Base-by-base conservation (phyloP, 2,113 vertebrate genomes). In the Callospermophilus lateralis region DNA sequence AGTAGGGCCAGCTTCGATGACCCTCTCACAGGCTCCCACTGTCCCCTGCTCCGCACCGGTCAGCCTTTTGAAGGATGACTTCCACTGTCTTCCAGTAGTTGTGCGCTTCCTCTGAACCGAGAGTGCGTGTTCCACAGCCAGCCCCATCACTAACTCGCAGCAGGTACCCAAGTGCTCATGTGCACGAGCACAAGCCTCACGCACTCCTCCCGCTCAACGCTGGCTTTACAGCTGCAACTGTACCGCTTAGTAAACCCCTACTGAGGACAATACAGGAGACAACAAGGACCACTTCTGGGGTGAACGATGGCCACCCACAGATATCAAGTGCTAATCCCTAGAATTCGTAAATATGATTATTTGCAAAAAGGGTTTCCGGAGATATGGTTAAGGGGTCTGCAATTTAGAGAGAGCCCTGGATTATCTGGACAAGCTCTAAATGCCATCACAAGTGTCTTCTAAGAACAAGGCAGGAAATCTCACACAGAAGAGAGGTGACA, bases 11-110 rank as follows among this genome's bases (percentile, higher is more conserved):
- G 61, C 6, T 30, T 10, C 28, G 11, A 73, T 34, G 19, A 1
- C 34, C n/a, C 9, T 34, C 3, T 34, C 4, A 45, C 9, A 2
- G 32, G 58, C 37, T 73, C 78, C 37, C 45, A 6, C 0, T 7
- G 15, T 2, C 13, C 11, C 17, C 53, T 34, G 51, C 0, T 3
- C 26, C 11, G 1, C 0, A 15, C 4, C n/a, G 1, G 72, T 34
- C 39, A 45, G 51, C 65, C 68, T 70, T 72, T 45, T 45, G 45
- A 45, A 45, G 45, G 45, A 45, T 45, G 45, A 45, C 22, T 7
- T 24, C 42, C 24, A 45, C 80, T 11, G 16, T 26, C 30, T n/a
- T 37, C 28, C 32, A 58, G 8, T 1, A 5, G 3, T 42, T 13
- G 20, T 26, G 30, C 11, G 39, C 83, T 42, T 30, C 7, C 42